Evolutionary conservation across 2,113 vertebrate species (phyloP), one percentile per base, ranked within the genome.

Genomic region (Aegotheles bennettii): DNA sequence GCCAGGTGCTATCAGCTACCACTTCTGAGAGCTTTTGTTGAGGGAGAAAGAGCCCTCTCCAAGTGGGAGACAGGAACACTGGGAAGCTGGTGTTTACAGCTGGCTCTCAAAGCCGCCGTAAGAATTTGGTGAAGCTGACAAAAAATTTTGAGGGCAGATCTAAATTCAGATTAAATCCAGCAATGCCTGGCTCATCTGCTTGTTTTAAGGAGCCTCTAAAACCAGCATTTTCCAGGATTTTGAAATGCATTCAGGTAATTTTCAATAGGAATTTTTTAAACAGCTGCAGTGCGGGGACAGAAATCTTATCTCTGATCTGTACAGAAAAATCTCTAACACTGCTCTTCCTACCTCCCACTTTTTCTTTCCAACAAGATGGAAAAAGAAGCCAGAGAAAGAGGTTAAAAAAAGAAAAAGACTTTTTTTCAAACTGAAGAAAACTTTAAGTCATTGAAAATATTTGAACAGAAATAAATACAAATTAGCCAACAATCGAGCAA

Each of bases 381-480:
- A 94, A 93, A 90, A 92, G 81, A 93, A 96, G 48, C 40, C 91
- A 91, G 73, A 84, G 73, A 88, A 71, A 89, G 64, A 92, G n/a
- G 40, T 74, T 54, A 94, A 83, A 87, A 64, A 47, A 56, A 57
- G 67, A 57, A 81, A 56, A 56, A 45, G 26, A 51, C 13, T 50
- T 65, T 75, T 75, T 93, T 61, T 23, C 61, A 87, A 93, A 74
- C 80, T 70, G 89, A 91, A 92, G 79, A 89, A 81, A 93, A 75
- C 65, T 90, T 96, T 38, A 75, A 67, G 56, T 95, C 69, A 95
- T 23, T 91, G 48, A 61, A 95, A 87, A 82, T 92, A 95, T 45
- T 38, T 91, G 64, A 94, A 90, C 82, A 96, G 79, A 91, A 59
- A 76, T 86, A 90, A 96, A 94, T 94, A 97, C 96, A 96, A 89